Conservation (phyloP, 2,797 vertebrate genomes). For the Sitta carolinensis region DNA sequence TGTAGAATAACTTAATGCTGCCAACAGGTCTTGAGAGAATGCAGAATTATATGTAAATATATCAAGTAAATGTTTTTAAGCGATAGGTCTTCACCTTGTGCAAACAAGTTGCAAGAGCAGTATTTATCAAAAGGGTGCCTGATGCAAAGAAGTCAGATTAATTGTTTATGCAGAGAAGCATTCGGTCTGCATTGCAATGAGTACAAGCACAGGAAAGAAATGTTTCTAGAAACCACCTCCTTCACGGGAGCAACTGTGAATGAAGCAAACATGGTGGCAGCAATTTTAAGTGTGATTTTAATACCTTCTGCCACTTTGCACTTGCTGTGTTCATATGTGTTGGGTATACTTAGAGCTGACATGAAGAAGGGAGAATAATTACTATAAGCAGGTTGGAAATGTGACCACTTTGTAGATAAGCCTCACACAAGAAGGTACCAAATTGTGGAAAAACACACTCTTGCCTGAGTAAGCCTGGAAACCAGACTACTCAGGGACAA, state of each 20-base stretch:
- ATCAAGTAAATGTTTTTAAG: constrained; percentile 64
- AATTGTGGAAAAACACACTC: not conserved
- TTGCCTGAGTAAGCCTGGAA: not conserved
- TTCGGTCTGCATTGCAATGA: constrained; percentile 58
- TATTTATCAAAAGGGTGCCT: constrained; percentile 47
- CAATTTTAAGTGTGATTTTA: not conserved
- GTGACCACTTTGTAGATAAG: not conserved
- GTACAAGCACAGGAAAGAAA: not conserved
- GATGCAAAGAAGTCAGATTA: constrained; percentile 50
- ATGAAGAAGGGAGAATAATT: not conserved
- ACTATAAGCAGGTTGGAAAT: not conserved
- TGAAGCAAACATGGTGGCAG: not conserved
- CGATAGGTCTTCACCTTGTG: constrained; percentile 57
- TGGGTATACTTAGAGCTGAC: not conserved
- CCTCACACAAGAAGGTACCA: not conserved
- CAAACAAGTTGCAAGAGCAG: constrained; percentile 56
- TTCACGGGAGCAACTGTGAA: not conserved
- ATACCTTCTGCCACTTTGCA: not conserved
- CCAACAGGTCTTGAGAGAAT: constrained; percentile 58
- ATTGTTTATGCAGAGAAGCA: constrained; percentile 53
- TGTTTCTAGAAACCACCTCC: constrained; percentile 12
- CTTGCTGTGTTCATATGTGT: not conserved
- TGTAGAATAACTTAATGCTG: constrained; percentile 31
- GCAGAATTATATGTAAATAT: constrained; percentile 57
- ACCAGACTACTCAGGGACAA: not conserved